Evolutionary conservation across 2,113 vertebrate genomes (phyloP).

Genomic region (Prunella fulvescens): DNA sequence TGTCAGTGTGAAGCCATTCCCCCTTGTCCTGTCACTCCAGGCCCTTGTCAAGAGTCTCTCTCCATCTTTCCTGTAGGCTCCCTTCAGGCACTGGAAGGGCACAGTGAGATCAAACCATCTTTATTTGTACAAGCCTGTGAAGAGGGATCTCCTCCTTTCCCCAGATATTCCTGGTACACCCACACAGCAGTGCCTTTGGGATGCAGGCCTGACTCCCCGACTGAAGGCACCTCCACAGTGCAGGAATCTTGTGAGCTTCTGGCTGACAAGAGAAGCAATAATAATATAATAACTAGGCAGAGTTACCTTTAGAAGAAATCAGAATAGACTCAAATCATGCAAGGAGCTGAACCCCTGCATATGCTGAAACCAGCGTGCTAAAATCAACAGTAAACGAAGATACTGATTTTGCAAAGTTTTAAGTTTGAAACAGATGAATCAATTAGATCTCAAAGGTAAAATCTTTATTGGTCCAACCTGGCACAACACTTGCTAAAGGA

Average conservation of each 20-base stretch:
- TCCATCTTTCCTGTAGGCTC: background rate
- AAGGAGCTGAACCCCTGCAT: background rate
- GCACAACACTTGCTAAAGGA: background rate
- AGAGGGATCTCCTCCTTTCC: background rate
- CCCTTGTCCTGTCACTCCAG: background rate
- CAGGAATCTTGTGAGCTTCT: background rate
- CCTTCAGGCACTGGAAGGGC: background rate
- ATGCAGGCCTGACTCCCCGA: background rate
- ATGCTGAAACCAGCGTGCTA: background rate
- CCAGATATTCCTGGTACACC: background rate
- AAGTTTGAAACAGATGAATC: background rate
- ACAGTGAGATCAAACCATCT: background rate
- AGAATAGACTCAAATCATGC: background rate
- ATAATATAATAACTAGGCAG: background rate
- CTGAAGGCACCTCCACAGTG: background rate
- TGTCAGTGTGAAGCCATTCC: background rate
- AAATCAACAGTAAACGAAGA: background rate
- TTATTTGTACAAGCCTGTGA: background rate
- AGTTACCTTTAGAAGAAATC: background rate
- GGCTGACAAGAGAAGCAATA: background rate
- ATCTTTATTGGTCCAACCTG: background rate
- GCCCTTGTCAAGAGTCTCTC: background rate
- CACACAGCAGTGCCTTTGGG: background rate
- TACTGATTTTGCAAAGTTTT: background rate
- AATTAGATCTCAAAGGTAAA: background rate